These are phyloP conservation scores for Trachythela sp. DNA, from an alignment of 64 coral and sea anemone species.

Conservation along the genomic window DNA sequence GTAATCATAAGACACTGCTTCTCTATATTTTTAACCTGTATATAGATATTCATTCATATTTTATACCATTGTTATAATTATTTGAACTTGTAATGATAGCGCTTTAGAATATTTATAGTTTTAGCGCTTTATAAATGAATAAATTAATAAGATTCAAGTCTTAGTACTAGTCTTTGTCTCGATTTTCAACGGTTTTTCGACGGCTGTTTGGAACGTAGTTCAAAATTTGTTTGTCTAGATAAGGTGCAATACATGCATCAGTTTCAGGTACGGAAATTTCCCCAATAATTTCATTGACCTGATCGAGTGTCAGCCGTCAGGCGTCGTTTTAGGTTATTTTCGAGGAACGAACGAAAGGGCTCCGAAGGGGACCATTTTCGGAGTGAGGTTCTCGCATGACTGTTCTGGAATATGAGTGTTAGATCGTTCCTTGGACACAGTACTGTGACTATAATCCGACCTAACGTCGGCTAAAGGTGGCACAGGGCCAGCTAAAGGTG, in stretches of 20 bases:
- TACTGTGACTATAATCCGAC: neutral
- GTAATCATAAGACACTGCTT: too few species aligned
- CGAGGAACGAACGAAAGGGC: too few species aligned
- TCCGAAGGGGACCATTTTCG: neutral
- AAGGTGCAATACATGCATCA: neutral
- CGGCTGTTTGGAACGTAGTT: neutral
- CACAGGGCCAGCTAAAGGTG: neutral
- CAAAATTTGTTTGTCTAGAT: neutral
- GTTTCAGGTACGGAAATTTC: neutral
- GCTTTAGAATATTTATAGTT: too few species aligned
- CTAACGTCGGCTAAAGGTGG: constrained; percentile 17
- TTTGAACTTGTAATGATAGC: too few species aligned
- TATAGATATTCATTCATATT: too few species aligned
- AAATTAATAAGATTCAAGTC: too few species aligned
- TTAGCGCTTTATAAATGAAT: too few species aligned
- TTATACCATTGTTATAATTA: too few species aligned
- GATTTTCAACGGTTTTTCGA: neutral
- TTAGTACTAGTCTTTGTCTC: neutral
- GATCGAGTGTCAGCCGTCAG: neutral
- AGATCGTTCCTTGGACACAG: neutral
- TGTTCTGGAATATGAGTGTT: neutral
- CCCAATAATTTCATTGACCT: neutral
- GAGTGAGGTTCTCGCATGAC: neutral
- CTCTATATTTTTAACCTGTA: too few species aligned
- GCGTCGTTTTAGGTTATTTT: too few species aligned